Percentiles rank a stretch among this genome's conserved stretches.
Evolutionary conservation across 2,797 vertebrate species (phyloP).

Genomic region (Spinibarbus caldwelli): DNA sequence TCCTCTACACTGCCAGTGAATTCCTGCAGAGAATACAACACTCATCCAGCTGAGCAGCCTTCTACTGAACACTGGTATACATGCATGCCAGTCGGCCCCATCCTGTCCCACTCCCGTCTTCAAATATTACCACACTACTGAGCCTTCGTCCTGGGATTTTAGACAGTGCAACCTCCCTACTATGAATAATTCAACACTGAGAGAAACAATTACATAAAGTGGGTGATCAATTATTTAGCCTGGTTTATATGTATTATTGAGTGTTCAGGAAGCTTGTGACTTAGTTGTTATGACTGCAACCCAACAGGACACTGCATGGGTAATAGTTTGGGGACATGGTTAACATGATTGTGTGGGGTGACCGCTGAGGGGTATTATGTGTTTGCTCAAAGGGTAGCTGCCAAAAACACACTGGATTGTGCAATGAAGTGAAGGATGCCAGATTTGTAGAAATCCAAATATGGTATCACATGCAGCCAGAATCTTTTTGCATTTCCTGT

Average conservation of each 20-base stretch:
- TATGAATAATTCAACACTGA: slow-evolving; percentile 69
- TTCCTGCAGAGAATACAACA: neutral
- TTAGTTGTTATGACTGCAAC: slow-evolving; percentile 61
- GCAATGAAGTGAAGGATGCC: neutral
- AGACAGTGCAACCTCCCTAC: slow-evolving; percentile 35
- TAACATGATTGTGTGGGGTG: slow-evolving; percentile 36
- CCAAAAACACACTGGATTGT: neutral
- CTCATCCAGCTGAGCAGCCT: neutral
- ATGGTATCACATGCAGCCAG: neutral
- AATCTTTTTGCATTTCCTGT: neutral
- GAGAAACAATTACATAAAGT: slow-evolving; percentile 63
- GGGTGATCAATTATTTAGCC: slow-evolving; percentile 71
- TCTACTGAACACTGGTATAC: neutral
- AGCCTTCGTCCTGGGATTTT: neutral
- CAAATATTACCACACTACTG: neutral
- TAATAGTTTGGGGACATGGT: slow-evolving; percentile 35
- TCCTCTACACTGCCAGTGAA: neutral
- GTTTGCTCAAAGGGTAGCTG: neutral
- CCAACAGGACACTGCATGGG: slow-evolving; percentile 47
- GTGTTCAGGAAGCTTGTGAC: slow-evolving; percentile 54
- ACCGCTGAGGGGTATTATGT: slow-evolving; percentile 11
- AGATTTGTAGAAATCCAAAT: neutral
- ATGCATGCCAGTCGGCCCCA: neutral
- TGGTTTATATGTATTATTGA: slow-evolving; percentile 65
- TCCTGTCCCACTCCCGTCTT: neutral